A percentile compares a stretch with the other conserved stretches of the same genome.
These are phyloP conservation scores for Philypnodon macrostomus DNA, from an alignment of 2,797 vertebrate genomes.

Conservation along the genomic window DNA sequence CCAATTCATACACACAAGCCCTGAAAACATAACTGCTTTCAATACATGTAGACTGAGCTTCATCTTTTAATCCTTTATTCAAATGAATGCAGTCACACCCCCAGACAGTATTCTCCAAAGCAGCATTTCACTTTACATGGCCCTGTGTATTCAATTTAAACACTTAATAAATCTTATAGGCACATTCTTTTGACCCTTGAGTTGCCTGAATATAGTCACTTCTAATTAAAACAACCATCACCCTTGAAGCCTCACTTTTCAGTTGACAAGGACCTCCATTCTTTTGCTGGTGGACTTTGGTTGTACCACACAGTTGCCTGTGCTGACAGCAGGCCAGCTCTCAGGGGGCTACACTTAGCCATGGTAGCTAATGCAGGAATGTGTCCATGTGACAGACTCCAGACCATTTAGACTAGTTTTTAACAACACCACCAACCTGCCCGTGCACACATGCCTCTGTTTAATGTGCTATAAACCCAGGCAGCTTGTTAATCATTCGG, in stretches of 20 bases:
- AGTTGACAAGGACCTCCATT: slow-evolving; percentile 58
- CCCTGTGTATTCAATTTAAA: no score
- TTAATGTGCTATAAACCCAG: slow-evolving; percentile 53
- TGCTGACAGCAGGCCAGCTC: slow-evolving; percentile 48
- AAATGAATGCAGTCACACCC: no score
- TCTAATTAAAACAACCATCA: slow-evolving; percentile 32
- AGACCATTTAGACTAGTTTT: slow-evolving; percentile 69
- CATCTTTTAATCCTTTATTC: no score
- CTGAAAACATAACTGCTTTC: background rate
- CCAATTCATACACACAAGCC: slow-evolving; percentile 7
- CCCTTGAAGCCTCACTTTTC: slow-evolving; percentile 38
- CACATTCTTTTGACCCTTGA: slow-evolving; percentile 22
- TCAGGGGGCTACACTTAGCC: slow-evolving; percentile 51
- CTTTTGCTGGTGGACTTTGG: slow-evolving; percentile 26
- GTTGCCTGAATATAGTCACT: slow-evolving; percentile 22
- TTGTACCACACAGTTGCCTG: slow-evolving; percentile 36
- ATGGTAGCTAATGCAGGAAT: slow-evolving; percentile 73
- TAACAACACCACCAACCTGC: slow-evolving; percentile 57
- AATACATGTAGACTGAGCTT: no score
- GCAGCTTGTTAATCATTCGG: slow-evolving; percentile 74
- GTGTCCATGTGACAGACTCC: slow-evolving; percentile 76
- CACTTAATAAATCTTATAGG: no score
- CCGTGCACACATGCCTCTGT: slow-evolving; percentile 55
- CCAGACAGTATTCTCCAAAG: no score
- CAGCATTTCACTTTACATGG: no score